Conservation (phyloP, 2,888 invertebrate species). For the Boloria selene region DNA sequence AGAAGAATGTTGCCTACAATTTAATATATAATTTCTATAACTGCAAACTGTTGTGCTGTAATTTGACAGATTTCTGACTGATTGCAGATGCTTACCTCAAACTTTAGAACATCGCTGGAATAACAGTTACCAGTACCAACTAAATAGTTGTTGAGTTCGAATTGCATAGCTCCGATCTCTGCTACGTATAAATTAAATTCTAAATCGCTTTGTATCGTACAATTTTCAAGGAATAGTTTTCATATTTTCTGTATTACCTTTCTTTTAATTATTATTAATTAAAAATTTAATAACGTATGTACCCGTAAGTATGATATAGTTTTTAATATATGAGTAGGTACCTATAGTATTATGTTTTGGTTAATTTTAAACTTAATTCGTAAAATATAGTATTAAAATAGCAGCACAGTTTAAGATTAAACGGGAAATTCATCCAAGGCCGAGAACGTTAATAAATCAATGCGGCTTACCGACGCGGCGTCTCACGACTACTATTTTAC, state of each 20-base stretch:
- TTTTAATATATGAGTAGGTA: too few species aligned
- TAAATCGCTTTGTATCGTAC: neutral
- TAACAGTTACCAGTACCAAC: slow-evolving; percentile 20
- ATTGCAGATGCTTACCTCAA: slow-evolving; percentile 23
- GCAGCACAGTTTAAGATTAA: too few species aligned
- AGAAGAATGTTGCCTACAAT: too few species aligned
- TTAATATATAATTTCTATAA: neutral
- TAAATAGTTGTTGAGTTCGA: slow-evolving; percentile 23
- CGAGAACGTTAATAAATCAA: slow-evolving; percentile 25
- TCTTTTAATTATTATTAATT: too few species aligned
- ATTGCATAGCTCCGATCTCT: slow-evolving; percentile 8
- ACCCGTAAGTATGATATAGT: too few species aligned
- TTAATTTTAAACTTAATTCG: too few species aligned
- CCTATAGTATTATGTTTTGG: too few species aligned
- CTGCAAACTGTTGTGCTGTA: slow-evolving; percentile 14
- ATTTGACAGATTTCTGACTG: slow-evolving; percentile 23
- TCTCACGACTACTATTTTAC: slow-evolving; percentile 17
- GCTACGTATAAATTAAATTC: slow-evolving; percentile 13
- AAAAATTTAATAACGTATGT: too few species aligned
- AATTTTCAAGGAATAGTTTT: neutral
- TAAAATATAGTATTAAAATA: too few species aligned
- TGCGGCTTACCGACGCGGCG: slow-evolving; percentile 10
- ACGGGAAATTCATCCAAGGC: neutral
- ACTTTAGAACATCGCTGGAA: slow-evolving; percentile 19
- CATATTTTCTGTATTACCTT: too few species aligned